Percentiles rank a stretch among this genome's conserved stretches.
Conservation (phyloP, 1,140 invertebrate genomes). For the Lutraria rhynchaena region DNA sequence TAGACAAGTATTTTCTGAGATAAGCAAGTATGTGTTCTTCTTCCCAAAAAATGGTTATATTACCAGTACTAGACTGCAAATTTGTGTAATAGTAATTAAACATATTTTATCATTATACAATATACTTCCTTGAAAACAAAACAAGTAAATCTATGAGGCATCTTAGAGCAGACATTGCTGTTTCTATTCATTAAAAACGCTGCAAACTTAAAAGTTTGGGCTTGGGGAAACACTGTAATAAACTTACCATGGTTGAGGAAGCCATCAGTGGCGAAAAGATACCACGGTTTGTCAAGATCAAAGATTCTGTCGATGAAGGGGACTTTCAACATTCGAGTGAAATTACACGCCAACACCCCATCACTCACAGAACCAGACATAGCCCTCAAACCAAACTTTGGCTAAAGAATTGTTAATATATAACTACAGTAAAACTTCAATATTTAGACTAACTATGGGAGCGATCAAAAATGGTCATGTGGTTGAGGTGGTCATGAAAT, state of each 20-base stretch:
- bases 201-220: background rate
- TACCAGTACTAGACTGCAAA: no score
- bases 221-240: background rate
- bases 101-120: no score
- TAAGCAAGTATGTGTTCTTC: no score
- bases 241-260: conserved; percentile 23
- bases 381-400: conserved; percentile 1
- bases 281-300: conserved; percentile 32
- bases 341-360: conserved; percentile 25
- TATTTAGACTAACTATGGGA: no score
- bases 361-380: conserved; percentile 1
- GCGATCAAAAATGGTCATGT: no score
- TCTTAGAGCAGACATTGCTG: background rate
- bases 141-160: background rate
- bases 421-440: no score
- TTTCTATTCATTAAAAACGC: background rate
- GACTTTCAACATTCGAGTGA: conserved; percentile 20
- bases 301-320: conserved; percentile 10
- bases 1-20: no score
- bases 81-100: no score
- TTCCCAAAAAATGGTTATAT: no score
- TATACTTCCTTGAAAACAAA: conserved; percentile 1
- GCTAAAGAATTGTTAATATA: no score
- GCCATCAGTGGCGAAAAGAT: conserved; percentile 28
- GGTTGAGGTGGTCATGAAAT: no score